Conservation (phyloP, 2,797 vertebrate species). For the Leptatherina wallacei region DNA sequence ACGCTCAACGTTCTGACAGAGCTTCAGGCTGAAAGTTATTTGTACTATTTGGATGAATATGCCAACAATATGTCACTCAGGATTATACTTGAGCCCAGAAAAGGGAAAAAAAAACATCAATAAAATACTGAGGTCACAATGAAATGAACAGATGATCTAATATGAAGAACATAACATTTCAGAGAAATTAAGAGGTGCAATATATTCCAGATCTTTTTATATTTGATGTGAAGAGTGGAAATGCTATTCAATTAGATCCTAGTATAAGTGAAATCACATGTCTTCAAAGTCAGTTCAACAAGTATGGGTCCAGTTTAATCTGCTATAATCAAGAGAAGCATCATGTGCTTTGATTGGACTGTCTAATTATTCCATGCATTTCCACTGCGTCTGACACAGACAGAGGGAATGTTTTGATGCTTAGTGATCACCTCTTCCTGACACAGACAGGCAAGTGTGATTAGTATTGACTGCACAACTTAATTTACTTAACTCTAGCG, state of each 20-base stretch:
- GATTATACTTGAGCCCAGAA: constrained; percentile 22
- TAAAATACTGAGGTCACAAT: constrained; percentile 17
- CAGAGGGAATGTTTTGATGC: constrained; percentile 45
- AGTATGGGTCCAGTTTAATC: constrained; percentile 67
- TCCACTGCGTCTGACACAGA: constrained; percentile 54
- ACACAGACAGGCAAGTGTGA: constrained; percentile 54
- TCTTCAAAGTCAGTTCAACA: constrained; percentile 59
- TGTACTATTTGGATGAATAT: constrained; percentile 4
- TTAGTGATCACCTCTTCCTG: constrained; percentile 52
- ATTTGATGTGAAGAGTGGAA: constrained; percentile 37
- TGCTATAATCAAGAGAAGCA: constrained; percentile 63
- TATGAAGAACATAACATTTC: constrained; percentile 24
- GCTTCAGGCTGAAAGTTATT: constrained; percentile 1
- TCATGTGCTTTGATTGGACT: constrained; percentile 69
- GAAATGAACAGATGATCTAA: constrained; percentile 27
- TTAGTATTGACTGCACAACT: constrained; percentile 53
- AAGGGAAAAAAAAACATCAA: constrained; percentile 4
- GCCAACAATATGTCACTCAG: constrained; percentile 46
- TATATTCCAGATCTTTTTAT: constrained; percentile 37
- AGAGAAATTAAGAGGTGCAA: constrained; percentile 31
- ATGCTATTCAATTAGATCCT: constrained; percentile 49
- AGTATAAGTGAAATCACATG: constrained; percentile 61
- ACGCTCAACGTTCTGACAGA: background rate
- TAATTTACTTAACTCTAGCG: constrained; percentile 51
- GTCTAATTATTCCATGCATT: constrained; percentile 65